A percentile compares a stretch with the other conserved stretches of the same genome.
These are phyloP conservation scores for Cotesia chilonis DNA, from an alignment of 1,140 invertebrate genomes.

Conservation along the genomic window DNA sequence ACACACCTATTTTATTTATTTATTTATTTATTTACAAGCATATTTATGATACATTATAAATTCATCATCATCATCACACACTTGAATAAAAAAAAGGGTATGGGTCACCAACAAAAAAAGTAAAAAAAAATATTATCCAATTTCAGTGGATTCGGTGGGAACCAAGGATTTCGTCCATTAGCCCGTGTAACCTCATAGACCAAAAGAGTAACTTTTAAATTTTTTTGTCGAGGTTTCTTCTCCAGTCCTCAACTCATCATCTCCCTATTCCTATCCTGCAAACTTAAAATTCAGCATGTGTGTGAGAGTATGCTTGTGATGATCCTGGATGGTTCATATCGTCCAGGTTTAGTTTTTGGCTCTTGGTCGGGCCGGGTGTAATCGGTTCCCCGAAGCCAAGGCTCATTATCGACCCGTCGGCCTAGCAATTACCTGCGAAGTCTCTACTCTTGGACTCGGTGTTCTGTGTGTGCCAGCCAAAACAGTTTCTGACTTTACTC, in stretches of 20 bases:
- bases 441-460: slow-evolving; percentile 49
- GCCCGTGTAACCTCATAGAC: slow-evolving; percentile 36
- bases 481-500: slow-evolving; percentile 24
- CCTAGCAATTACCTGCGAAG: slow-evolving; percentile 66
- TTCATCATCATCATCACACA: background rate
- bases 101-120: slow-evolving; percentile 16
- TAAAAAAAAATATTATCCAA: slow-evolving; percentile 36
- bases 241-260: background rate
- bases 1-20: no score
- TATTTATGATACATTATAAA: background rate
- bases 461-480: slow-evolving; percentile 48
- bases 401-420: slow-evolving; percentile 68
- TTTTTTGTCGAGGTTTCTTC: slow-evolving; percentile 15
- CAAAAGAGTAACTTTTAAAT: slow-evolving; percentile 6
- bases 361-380: slow-evolving; percentile 63
- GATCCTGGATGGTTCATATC: background rate
- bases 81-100: slow-evolving; percentile 7
- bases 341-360: slow-evolving; percentile 53
- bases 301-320: no score
- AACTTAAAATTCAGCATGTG: slow-evolving; percentile 14
- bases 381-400: slow-evolving; percentile 66
- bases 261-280: slow-evolving; percentile 27
- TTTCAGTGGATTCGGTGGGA: slow-evolving; percentile 38
- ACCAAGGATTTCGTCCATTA: slow-evolving; percentile 38
- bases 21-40: no score